Conservation (phyloP, 2,797 vertebrate species). For the Falco columbarius region DNA sequence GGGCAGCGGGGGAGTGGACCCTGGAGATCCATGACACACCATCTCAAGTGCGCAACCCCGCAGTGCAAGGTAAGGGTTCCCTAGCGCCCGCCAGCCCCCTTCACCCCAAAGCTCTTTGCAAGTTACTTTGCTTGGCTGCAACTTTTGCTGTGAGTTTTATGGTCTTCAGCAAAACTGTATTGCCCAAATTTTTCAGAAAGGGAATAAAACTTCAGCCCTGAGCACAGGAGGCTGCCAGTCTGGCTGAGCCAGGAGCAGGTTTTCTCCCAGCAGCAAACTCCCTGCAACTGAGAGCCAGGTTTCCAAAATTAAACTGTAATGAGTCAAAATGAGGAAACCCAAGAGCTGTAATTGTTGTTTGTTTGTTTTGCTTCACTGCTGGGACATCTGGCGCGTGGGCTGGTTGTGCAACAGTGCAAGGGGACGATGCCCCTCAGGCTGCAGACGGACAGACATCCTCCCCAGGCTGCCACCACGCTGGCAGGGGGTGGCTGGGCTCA, state of each 20-base stretch:
- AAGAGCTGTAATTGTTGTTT: slow-evolving; percentile 65
- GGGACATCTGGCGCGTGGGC: slow-evolving; percentile 54
- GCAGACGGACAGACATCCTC: not conserved
- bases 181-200: not conserved
- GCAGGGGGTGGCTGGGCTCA: not conserved
- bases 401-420: not conserved
- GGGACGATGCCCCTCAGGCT: slow-evolving; percentile 1
- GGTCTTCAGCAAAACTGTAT: not conserved
- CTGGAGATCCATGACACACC: slow-evolving; percentile 88
- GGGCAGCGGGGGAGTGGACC: slow-evolving; percentile 87
- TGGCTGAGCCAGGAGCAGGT: not conserved
- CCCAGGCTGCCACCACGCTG: not conserved
- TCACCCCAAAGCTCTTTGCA: accelerated
- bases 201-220: not conserved
- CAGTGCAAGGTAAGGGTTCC: slow-evolving; percentile 83
- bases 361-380: slow-evolving; percentile 41
- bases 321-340: slow-evolving; percentile 49
- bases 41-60: slow-evolving; percentile 85
- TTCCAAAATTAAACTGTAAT: slow-evolving; percentile 64
- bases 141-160: not conserved
- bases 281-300: not conserved
- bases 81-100: not conserved
- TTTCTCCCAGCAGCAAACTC: not conserved
- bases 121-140: accelerated
- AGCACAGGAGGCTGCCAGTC: not conserved